Percentiles rank a stretch among this genome's conserved stretches.
Evolutionary conservation across 2,888 invertebrate genomes (phyloP).

Genomic region (Linnaemya vulpina): DNA sequence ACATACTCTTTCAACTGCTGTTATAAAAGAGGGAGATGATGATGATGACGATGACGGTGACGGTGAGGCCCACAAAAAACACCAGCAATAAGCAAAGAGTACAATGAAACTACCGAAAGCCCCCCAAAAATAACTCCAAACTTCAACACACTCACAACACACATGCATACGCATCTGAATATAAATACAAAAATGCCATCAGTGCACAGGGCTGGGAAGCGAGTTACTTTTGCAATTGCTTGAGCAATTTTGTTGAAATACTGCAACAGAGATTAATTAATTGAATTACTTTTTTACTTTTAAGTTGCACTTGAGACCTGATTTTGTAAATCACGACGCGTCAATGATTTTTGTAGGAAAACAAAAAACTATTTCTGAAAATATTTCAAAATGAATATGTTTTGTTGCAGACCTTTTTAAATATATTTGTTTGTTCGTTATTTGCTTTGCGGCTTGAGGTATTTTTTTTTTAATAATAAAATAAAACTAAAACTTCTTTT

Average conservation of each 20-base stretch:
- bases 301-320: too few relatives aligned
- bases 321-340: too few relatives aligned
- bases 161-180: neutral
- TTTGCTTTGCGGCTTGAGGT: too few relatives aligned
- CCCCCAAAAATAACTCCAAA: conserved; percentile 35
- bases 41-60: conserved; percentile 58
- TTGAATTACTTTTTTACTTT: too few relatives aligned
- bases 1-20: conserved; percentile 9
- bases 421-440: too few relatives aligned
- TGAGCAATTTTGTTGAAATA: neutral
- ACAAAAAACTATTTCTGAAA: too few relatives aligned
- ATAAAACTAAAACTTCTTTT: too few relatives aligned
- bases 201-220: conserved; percentile 21
- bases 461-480: too few relatives aligned
- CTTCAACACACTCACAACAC: conserved; percentile 12
- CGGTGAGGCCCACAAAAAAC: neutral
- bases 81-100: conserved; percentile 29
- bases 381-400: too few relatives aligned
- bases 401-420: too few relatives aligned
- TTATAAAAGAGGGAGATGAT: conserved; percentile 61
- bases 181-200: conserved; percentile 29
- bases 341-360: too few relatives aligned
- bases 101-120: conserved; percentile 52
- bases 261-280: too few relatives aligned
- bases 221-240: neutral